phyloP scores from a whole-genome alignment of 2,888 invertebrate species.

The Torymus tubicola region DNA sequence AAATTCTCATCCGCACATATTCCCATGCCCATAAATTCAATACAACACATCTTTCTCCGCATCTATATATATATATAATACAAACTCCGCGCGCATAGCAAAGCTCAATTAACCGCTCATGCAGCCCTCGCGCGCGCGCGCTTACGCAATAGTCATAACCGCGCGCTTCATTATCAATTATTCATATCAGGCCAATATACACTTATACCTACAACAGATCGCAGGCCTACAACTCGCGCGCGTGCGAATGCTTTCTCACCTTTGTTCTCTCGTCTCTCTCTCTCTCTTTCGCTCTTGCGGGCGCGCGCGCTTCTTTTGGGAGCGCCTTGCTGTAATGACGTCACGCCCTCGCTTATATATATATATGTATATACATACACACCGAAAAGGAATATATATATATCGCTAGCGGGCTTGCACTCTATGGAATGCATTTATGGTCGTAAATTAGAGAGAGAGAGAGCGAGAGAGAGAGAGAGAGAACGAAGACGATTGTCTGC shows the following conservation, averaged over 20 bases:
- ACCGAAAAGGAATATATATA: no score
- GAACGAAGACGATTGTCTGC: not conserved
- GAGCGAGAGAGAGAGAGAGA: not conserved
- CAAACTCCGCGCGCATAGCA: no score
- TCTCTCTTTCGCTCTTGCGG: no score
- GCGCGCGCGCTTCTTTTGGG: slow-evolving; percentile 15
- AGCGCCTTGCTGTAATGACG: slow-evolving; percentile 38
- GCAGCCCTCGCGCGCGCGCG: not conserved
- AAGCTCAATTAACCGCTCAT: not conserved
- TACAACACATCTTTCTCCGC: no score
- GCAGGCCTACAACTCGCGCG: no score
- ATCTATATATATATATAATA: no score
- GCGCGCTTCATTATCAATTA: slow-evolving; percentile 45
- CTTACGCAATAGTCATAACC: slow-evolving; percentile 44
- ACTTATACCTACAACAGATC: no score
- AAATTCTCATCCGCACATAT: no score
- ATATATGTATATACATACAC: no score
- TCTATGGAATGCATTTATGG: no score
- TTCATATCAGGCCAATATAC: slow-evolving; percentile 37
- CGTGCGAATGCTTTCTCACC: slow-evolving; percentile 43
- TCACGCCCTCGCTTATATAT: not conserved
- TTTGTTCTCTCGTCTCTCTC: slow-evolving; percentile 25
- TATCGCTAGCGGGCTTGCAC: no score
- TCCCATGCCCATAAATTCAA: no score
- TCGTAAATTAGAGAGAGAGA: not conserved